These are phyloP conservation scores for Sesamia inferens DNA, from an alignment of 2,888 invertebrate species.

Conservation along the genomic window DNA sequence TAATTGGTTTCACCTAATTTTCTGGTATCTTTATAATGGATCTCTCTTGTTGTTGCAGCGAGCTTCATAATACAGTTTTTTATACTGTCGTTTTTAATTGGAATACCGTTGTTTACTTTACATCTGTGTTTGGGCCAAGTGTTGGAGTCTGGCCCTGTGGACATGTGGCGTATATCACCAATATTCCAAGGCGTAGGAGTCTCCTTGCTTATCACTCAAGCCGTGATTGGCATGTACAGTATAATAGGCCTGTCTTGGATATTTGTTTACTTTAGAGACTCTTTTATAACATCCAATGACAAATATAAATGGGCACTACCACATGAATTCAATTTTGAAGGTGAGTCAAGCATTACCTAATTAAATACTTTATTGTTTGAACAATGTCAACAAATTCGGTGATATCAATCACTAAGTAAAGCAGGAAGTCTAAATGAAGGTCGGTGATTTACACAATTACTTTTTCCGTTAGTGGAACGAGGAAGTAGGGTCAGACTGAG, in stretches of 20 bases:
- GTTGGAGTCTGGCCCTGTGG: conserved; percentile 95
- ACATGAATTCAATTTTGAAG: conserved; percentile 92
- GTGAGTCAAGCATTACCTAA: conserved; percentile 76
- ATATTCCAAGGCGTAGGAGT: conserved; percentile 97
- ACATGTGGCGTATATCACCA: conserved; percentile 98
- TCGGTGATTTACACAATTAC: conserved; percentile 69
- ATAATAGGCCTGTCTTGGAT: conserved; percentile 97
- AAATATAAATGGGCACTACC: conserved; percentile 95
- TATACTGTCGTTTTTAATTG: conserved; percentile 94
- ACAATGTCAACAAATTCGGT: conserved; percentile 66
- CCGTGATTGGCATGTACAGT: conserved; percentile 95
- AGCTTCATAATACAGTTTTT: conserved; percentile 97
- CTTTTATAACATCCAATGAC: conserved; percentile 95
- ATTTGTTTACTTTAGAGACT: conserved; percentile 96
- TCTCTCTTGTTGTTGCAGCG: conserved; percentile 87
- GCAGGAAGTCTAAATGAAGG: conserved; percentile 74
- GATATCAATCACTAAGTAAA: conserved; percentile 67
- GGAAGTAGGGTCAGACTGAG: conserved; percentile 49
- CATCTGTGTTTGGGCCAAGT: conserved; percentile 96
- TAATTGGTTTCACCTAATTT: conserved; percentile 50
- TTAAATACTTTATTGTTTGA: conserved; percentile 64
- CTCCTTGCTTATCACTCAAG: conserved; percentile 94
- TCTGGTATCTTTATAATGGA: conserved; percentile 47
- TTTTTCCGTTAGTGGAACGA: conserved; percentile 61
- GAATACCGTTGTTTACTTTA: conserved; percentile 95